Evolutionary conservation across 1,140 invertebrate species (phyloP), one percentile per base, ranked within the genome.

Genomic region (Mya arenaria): DNA sequence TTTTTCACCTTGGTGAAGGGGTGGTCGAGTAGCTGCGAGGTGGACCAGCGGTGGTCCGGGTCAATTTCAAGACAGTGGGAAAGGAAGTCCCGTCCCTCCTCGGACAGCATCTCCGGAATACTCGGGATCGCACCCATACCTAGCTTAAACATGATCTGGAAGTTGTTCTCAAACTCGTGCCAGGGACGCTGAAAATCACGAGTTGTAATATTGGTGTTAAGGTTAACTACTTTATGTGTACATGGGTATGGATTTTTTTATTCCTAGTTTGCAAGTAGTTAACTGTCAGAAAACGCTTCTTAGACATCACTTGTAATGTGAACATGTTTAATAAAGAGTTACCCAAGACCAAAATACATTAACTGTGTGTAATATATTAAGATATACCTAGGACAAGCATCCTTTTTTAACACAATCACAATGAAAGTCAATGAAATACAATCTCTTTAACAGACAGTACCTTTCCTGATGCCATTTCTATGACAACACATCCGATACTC

Each of bases 391-490:
- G n/a, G n/a, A n/a, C n/a, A n/a, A n/a, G n/a, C n/a, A n/a, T n/a
- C n/a, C n/a, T n/a, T n/a, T n/a, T n/a, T n/a, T n/a, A n/a, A n/a
- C n/a, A n/a, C n/a, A n/a, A n/a, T n/a, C n/a, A n/a, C n/a, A n/a
- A n/a, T n/a, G n/a, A n/a, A n/a, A n/a, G n/a, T n/a, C n/a, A n/a
- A n/a, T n/a, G n/a, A n/a, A n/a, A 52, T 1, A 52, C 48, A 52
- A 52, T 52, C 48, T 41, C 32, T n/a, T n/a, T n/a, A n/a, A n/a
- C n/a, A n/a, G n/a, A n/a, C n/a, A n/a, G n/a, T n/a, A 92, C 91
- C 92, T 99, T 99, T 58, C 98, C 98, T 4, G 98, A 99, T 1
- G 97, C 97, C 99, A 99, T 99, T 95, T 99, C 98, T 34, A 99
- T 97, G 84, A 99, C 96, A 4, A 98, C 99, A 93, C 98, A 99